phyloP scores from a whole-genome alignment of 2,113 vertebrate genomes.

The Lepus timidus region DNA sequence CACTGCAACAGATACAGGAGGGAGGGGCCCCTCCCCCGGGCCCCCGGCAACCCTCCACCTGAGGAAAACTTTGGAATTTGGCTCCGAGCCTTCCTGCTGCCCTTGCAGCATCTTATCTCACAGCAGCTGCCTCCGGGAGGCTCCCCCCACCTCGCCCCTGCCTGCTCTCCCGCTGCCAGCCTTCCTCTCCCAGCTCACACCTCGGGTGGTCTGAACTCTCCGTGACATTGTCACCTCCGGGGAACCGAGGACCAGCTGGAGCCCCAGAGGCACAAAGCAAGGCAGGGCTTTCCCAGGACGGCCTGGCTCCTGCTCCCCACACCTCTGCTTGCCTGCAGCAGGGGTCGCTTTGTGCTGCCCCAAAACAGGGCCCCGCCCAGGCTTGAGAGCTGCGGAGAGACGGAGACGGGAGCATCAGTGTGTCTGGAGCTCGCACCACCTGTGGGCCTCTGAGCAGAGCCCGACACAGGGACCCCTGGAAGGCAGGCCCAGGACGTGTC shows the following conservation, averaged over 20 bases:
- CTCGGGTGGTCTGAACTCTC: constrained; percentile 4
- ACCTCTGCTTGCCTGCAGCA: neutral
- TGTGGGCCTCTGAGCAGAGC: neutral
- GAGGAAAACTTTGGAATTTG: constrained; percentile 56
- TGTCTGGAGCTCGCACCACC: neutral
- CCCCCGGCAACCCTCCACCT: constrained; percentile 74
- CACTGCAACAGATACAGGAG: constrained; percentile 83
- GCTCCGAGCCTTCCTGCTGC: neutral
- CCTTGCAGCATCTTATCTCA: neutral
- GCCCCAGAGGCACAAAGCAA: fast-evolving
- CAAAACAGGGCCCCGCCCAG: neutral
- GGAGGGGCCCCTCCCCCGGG: neutral
- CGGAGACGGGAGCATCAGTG: fast-evolving
- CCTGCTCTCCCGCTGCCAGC: neutral
- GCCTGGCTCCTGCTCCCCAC: neutral
- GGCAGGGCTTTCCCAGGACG: too few relatives aligned
- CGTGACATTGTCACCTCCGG: neutral
- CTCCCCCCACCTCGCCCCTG: neutral
- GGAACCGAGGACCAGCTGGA: neutral
- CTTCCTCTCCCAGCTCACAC: neutral
- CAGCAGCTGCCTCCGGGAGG: neutral
- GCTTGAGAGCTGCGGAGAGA: neutral
- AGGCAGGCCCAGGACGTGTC: neutral
- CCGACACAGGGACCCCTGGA: neutral
- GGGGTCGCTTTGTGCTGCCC: neutral